Conservation (phyloP, 2,113 vertebrate genomes). For the Cichladusa arquata region DNA sequence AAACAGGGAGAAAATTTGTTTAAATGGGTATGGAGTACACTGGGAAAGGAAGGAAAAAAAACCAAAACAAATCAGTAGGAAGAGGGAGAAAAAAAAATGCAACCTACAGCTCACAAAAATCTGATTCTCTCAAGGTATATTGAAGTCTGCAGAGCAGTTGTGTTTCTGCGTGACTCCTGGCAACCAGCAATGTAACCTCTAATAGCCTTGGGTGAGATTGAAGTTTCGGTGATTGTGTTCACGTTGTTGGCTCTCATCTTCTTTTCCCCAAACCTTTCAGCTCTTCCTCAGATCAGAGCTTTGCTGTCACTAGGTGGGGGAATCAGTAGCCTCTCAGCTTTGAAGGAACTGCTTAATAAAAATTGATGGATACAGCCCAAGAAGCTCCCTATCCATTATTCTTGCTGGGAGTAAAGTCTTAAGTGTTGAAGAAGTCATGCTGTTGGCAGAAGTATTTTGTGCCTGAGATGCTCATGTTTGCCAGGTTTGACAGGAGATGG, state of each 20-base stretch:
- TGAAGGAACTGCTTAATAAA: constrained; percentile 66
- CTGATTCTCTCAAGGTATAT: constrained; percentile 62
- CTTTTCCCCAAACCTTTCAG: background rate
- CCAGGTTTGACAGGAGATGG: background rate
- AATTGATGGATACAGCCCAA: constrained; percentile 54
- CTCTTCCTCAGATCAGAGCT: background rate
- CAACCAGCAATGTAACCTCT: constrained; percentile 25
- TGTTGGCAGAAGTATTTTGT: constrained; percentile 58
- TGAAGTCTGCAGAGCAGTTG: constrained; percentile 59
- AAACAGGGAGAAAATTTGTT: constrained; percentile 39
- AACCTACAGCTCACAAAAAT: constrained; percentile 66
- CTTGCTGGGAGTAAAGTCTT: constrained; percentile 52
- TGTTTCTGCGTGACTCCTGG: constrained; percentile 45
- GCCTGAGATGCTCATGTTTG: constrained; percentile 31
- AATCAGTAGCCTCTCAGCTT: constrained; percentile 49
- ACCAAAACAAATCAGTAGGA: background rate
- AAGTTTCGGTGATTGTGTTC: constrained; percentile 61
- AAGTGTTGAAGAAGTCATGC: constrained; percentile 38
- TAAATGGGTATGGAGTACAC: background rate
- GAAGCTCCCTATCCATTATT: constrained; percentile 63
- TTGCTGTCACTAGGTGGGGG: background rate
- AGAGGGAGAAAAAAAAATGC: background rate
- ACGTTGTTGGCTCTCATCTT: background rate
- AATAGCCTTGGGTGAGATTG: constrained; percentile 59
- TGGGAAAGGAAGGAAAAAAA: background rate